These are phyloP conservation scores for Anoura caudifer DNA, from an alignment of 2,113 vertebrate species.

Conservation along the genomic window DNA sequence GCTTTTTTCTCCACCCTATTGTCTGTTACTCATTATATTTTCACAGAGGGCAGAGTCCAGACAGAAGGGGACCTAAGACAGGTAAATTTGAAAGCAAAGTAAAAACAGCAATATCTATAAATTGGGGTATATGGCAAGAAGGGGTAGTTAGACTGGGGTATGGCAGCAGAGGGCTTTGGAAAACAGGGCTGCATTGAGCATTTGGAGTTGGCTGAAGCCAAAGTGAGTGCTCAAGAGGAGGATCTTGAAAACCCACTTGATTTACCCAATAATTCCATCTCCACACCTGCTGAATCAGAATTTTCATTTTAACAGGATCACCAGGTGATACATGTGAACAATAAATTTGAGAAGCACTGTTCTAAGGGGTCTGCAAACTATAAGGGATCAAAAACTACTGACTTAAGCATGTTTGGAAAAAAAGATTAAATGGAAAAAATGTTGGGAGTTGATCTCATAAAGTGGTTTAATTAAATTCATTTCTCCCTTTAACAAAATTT, in stretches of 20 bases:
- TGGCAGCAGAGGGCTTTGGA: background rate
- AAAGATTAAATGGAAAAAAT: background rate
- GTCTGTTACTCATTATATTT: background rate
- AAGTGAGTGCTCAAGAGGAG: background rate
- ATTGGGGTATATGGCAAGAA: background rate
- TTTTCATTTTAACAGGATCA: background rate
- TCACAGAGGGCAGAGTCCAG: background rate
- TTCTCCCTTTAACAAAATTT: slow-evolving; percentile 6
- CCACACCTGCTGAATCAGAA: background rate
- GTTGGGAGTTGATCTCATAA: background rate
- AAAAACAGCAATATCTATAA: background rate
- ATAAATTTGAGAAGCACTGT: background rate
- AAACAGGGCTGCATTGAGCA: background rate
- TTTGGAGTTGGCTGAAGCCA: background rate
- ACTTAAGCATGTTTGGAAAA: background rate
- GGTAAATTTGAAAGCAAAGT: background rate
- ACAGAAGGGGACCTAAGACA: background rate
- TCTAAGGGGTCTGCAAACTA: background rate
- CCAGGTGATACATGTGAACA: background rate
- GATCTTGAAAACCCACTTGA: background rate
- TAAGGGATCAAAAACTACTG: background rate
- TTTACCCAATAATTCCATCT: background rate
- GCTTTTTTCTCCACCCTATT: background rate
- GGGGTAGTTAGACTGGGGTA: background rate
- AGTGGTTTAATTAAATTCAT: slow-evolving; percentile 19